Evolutionary conservation across 2,113 vertebrate genomes (phyloP), one percentile per base, ranked within the genome.

Genomic region (Oncorhynchus tshawytscha): DNA sequence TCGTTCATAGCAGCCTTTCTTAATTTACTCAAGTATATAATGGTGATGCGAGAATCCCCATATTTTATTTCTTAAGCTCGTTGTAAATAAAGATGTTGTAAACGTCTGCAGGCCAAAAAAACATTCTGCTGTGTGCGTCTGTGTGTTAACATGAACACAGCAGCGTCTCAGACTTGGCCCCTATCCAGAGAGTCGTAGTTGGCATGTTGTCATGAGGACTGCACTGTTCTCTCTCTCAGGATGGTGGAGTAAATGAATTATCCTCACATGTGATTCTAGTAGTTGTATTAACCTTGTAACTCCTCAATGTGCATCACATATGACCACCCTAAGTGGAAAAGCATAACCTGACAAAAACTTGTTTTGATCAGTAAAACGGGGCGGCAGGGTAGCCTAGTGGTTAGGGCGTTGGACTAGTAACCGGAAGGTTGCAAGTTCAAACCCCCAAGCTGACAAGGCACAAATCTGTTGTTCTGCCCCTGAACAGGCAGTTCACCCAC

Each of bases 11-110:
- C 77, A 70, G 51, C 67, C 2, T 24, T 71, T 67, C 3, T 20
- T 73, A 76, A 74, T 86, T 84, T 79, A 70, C 45, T 49, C 71
- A 24, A 71, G 39, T 45, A 51, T 31, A 16, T 5, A 22, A 20
- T 64, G 11, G 13, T 4, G 74, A 76, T 57, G 71, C 59, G 16
- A 62, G n/a, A 8, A 62, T 62, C 59, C 18, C n/a, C n/a, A 3
- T 62, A 62, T 24, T n/a, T 62, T 9, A n/a, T 62, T 69, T 64
- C 20, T 66, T n/a, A 27, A 34, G 62, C 68, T 7, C 2, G 5
- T 62, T 62, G 20, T 65, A 68, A 34, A 48, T 31, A 7, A 48
- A 18, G 3, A 60, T 6, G 11, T 31, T 8, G 5, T 27, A 25
- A 25, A 59, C 25, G 8, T 3, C 1, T 31, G 15, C 11, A 60